phyloP scores from a whole-genome alignment of 1,140 invertebrate genomes.

The Drosophila biarmipes region DNA sequence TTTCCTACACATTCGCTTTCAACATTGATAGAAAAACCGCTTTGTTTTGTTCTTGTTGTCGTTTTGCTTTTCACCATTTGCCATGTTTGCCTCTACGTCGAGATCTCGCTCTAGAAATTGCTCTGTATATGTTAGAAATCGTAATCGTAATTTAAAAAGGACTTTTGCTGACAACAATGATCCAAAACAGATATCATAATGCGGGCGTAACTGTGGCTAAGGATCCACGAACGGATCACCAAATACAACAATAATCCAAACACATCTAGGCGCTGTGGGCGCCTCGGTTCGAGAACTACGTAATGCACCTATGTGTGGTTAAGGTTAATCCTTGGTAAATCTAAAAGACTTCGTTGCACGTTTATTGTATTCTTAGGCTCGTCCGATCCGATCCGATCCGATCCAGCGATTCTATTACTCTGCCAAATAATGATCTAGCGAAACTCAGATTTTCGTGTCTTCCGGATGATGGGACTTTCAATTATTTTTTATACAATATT shows the following conservation, averaged over 20 bases:
- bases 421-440: slow-evolving; percentile 35
- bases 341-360: slow-evolving; percentile 77
- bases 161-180: slow-evolving; percentile 74
- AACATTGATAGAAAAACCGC: slow-evolving; percentile 49
- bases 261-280: neutral
- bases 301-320: slow-evolving; percentile 66
- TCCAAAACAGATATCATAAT: slow-evolving; percentile 52
- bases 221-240: slow-evolving; percentile 27
- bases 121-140: slow-evolving; percentile 37
- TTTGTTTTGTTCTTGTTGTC: slow-evolving; percentile 45
- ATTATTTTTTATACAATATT: slow-evolving; percentile 43
- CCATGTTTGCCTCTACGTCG: slow-evolving; percentile 56
- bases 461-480: slow-evolving; percentile 32
- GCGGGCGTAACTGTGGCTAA: slow-evolving; percentile 2
- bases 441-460: slow-evolving; percentile 19
- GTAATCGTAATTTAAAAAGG: slow-evolving; percentile 34
- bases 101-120: slow-evolving; percentile 55
- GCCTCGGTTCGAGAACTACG: slow-evolving; percentile 15
- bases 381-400: slow-evolving; percentile 5
- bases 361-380: slow-evolving; percentile 72
- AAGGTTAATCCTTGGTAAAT: slow-evolving; percentile 36
- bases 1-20: slow-evolving; percentile 58
- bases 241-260: slow-evolving; percentile 27
- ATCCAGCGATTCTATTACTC: slow-evolving; percentile 11
- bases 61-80: slow-evolving; percentile 73